phyloP scores from a whole-genome alignment of 2,797 vertebrate genomes.

The Platalea minor region DNA sequence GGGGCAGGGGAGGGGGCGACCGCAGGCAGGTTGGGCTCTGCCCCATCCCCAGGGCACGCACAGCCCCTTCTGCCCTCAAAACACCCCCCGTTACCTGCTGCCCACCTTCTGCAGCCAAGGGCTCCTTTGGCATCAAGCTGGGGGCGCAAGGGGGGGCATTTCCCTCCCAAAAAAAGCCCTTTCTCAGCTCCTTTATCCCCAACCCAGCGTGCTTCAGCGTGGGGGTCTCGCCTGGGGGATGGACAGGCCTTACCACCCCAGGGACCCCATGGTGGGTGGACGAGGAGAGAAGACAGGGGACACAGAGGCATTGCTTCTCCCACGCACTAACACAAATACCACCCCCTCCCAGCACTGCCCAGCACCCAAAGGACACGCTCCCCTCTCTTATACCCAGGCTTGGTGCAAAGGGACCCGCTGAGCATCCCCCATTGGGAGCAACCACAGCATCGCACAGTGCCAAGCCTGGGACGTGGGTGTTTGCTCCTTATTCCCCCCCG shows the following conservation, averaged over 20 bases:
- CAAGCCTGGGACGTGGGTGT: fast-evolving
- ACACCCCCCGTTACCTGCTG: fast-evolving
- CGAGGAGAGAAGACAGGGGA: background rate
- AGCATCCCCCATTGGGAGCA: background rate
- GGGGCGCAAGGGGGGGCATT: background rate
- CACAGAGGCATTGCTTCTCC: background rate
- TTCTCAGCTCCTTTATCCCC: background rate
- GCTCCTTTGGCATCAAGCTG: too few relatives aligned
- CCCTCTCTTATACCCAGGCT: background rate
- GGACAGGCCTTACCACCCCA: background rate
- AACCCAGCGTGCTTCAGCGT: fast-evolving
- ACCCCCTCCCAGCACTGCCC: too few relatives aligned
- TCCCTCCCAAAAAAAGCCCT: background rate
- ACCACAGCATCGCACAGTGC: fast-evolving
- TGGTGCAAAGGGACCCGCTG: fast-evolving
- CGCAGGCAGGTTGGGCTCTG: background rate
- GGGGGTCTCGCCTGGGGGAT: fast-evolving
- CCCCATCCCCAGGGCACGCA: background rate
- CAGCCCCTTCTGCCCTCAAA: background rate
- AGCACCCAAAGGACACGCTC: background rate
- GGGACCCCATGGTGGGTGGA: fast-evolving
- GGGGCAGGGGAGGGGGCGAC: background rate
- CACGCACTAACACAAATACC: fast-evolving
- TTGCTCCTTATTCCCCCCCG: background rate
- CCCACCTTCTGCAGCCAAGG: background rate